Base-by-base conservation (phyloP, 2,888 invertebrate species). In the Brassicogethes aeneus region DNA sequence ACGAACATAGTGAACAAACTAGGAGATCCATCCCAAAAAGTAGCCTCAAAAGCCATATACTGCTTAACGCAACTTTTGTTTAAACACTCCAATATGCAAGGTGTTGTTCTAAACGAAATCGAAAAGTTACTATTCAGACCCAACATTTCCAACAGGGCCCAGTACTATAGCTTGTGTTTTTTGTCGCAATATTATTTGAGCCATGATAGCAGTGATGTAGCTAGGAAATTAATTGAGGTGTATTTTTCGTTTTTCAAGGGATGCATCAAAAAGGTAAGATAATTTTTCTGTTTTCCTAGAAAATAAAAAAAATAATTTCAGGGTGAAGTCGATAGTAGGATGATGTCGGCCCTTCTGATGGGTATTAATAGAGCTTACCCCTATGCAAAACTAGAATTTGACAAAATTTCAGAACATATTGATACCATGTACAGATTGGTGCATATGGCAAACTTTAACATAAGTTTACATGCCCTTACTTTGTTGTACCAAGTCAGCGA, bases 171-270 rank as follows among this genome's bases (percentile, higher is more conserved):
- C 0, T 75, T 97, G 2, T 95, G 96, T 61, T 90, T 93, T 63
- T 71, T 99, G 17, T 84, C 88, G 35, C 90, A 92, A 65, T 85
- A 94, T 61, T 77, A 80, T 46, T 70, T 93, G 30, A 78, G 77
- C 3, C 77, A 79, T 40, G 80, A 84, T 2, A 86, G 90, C 50
- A 70, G 72, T 2, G 75, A 79, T 36, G 75, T 94, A 12, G 92
- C 96, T 0, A 80, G 81, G 51, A 84, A 80, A 53, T 71, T 99
- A 17, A 86, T 99, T 34, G 76, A 84, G 48, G 85, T 97, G 37
- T 99, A 97, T 66, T 92, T 99, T 64, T 82, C 90, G 0, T 91
- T 97, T 64, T 99, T 99, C 72, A 94, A 93, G 70, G 86, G 91
- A 36, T 81, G 85, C 41, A 80, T 92, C 3, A 90, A 92, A 62